These are phyloP conservation scores for Ara ararauna DNA, from an alignment of 2,797 vertebrate genomes.

Conservation along the genomic window DNA sequence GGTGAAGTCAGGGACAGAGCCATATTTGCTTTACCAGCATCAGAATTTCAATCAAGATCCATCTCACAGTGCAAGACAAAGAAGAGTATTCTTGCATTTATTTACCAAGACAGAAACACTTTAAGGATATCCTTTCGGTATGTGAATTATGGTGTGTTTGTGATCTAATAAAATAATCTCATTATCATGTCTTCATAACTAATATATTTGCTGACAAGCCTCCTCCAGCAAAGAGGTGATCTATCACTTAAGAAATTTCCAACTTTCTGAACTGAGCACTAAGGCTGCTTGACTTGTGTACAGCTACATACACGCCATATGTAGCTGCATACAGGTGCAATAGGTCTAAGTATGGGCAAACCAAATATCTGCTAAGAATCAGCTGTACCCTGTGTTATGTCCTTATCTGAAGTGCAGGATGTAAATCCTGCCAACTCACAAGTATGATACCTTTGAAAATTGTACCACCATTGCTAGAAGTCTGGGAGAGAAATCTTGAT, in stretches of 20 bases:
- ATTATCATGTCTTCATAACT: neutral
- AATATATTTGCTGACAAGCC: neutral
- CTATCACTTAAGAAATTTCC: neutral
- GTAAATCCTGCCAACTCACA: neutral
- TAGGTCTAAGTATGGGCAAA: neutral
- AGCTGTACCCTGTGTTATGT: neutral
- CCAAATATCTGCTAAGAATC: neutral
- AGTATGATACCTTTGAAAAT: neutral
- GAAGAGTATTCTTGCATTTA: neutral
- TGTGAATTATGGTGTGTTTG: neutral
- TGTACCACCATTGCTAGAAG: neutral
- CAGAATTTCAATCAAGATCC: neutral
- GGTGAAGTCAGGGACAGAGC: neutral
- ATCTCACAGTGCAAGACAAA: neutral
- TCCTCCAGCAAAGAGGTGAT: neutral
- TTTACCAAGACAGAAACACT: neutral
- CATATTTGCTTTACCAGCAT: neutral
- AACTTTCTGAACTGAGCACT: neutral
- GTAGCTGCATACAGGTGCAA: neutral
- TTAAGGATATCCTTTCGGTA: neutral
- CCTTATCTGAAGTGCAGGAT: neutral
- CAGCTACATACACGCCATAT: neutral
- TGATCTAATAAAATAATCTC: neutral
- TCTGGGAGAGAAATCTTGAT: neutral
- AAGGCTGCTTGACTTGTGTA: neutral